Evolutionary conservation across 2,113 vertebrate genomes (phyloP).

Genomic region (Clarias macrocephalus): DNA sequence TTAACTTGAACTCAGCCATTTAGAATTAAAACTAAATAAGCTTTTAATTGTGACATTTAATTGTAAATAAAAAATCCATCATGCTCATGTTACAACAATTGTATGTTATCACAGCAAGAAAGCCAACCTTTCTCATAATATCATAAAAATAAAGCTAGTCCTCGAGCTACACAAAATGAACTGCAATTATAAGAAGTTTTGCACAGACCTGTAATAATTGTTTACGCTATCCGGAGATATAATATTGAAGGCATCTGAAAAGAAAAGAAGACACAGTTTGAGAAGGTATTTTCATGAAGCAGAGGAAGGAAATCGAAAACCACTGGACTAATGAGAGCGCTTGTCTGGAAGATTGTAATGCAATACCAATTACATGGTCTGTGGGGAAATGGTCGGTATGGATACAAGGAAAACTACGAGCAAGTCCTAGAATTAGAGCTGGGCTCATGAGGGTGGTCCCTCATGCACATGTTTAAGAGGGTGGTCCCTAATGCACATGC

Average conservation of each 20-base stretch:
- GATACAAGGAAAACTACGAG: conserved; percentile 16
- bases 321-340: background rate
- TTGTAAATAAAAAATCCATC: background rate
- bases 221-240: conserved; percentile 82
- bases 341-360: conserved; percentile 31
- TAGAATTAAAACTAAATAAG: background rate
- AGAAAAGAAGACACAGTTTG: conserved; percentile 46
- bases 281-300: conserved; percentile 19
- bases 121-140: background rate
- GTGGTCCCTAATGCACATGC: background rate
- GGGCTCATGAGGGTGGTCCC: conserved; percentile 5
- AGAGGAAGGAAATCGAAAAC: background rate
- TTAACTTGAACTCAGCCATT: background rate
- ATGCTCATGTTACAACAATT: background rate
- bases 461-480: background rate
- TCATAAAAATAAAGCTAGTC: background rate
- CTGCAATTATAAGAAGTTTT: background rate
- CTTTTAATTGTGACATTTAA: background rate
- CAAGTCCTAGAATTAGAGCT: background rate
- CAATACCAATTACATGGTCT: conserved; percentile 31
- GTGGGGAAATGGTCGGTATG: conserved; percentile 6
- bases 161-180: background rate
- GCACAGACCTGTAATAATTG: conserved; percentile 94
- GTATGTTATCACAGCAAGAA: background rate
- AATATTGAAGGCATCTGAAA: conserved; percentile 92